These are phyloP conservation scores for Clarias pachynema DNA, from an alignment of 2,797 vertebrate genomes.

Conservation along the genomic window DNA sequence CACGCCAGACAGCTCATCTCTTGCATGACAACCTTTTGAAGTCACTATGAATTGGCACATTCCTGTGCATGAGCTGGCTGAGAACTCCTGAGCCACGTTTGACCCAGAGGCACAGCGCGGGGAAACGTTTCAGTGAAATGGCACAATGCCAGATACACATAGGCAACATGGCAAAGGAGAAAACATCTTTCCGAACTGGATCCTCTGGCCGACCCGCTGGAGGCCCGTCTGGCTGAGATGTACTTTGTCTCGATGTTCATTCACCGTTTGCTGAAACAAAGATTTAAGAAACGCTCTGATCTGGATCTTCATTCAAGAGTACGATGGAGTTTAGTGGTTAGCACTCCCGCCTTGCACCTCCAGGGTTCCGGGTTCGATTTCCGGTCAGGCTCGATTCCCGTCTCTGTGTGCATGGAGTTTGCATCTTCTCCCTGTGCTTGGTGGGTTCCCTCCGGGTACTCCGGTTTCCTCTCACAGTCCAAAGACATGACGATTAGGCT, in stretches of 20 bases:
- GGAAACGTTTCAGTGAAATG: slow-evolving; percentile 86
- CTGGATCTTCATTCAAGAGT: slow-evolving; percentile 80
- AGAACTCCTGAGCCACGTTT: slow-evolving; percentile 73
- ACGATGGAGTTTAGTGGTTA: neutral
- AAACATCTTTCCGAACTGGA: slow-evolving; percentile 55
- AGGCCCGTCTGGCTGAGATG: slow-evolving; percentile 49
- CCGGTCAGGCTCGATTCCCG: too few relatives aligned
- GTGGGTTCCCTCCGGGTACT: too few relatives aligned
- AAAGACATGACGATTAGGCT: too few relatives aligned
- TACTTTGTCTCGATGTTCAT: slow-evolving; percentile 63
- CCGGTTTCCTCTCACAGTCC: too few relatives aligned
- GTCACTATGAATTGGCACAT: slow-evolving; percentile 83
- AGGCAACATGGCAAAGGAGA: slow-evolving; percentile 87
- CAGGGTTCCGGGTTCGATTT: too few relatives aligned
- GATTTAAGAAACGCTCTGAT: slow-evolving; percentile 81
- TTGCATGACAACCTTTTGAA: slow-evolving; percentile 60
- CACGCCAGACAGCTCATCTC: slow-evolving; percentile 64
- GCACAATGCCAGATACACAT: slow-evolving; percentile 80
- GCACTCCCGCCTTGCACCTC: too few relatives aligned
- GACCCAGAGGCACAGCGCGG: slow-evolving; percentile 74
- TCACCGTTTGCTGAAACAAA: slow-evolving; percentile 76
- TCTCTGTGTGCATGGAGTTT: too few relatives aligned
- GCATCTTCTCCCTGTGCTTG: too few relatives aligned
- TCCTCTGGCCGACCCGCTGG: slow-evolving; percentile 53
- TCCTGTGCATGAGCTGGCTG: slow-evolving; percentile 90